Percentiles rank a stretch among this genome's conserved stretches.
Evolutionary conservation across 2,888 invertebrate species (phyloP).

Genomic region (Eristalinus aeneus): DNA sequence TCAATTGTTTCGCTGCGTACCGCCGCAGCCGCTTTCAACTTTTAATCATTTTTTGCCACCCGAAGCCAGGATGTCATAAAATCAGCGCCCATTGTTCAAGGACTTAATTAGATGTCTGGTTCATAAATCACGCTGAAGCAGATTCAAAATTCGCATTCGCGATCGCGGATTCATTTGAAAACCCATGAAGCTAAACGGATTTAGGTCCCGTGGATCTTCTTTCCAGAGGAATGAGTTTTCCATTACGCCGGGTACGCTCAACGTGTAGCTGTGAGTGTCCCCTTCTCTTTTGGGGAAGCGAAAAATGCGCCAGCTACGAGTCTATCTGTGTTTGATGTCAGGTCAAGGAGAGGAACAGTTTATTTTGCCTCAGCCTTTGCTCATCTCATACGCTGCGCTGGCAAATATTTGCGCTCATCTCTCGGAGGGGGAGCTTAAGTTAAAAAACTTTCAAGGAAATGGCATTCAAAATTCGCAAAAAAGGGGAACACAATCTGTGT

Average conservation of each 20-base stretch:
- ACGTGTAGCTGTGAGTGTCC: neutral
- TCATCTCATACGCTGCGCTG: neutral
- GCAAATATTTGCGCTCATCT: conserved; percentile 42
- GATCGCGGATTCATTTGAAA: neutral
- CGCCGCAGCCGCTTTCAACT: neutral
- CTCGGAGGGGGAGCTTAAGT: conserved; percentile 5
- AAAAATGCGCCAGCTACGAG: neutral
- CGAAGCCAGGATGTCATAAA: neutral
- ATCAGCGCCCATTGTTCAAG: neutral
- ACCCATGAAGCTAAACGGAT: neutral
- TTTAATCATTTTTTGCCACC: neutral
- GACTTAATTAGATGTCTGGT: conserved; percentile 3
- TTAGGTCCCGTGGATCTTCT: neutral
- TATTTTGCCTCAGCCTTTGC: neutral
- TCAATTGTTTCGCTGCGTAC: neutral
- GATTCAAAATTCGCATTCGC: neutral
- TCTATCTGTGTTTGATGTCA: conserved; percentile 9
- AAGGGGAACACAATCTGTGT: neutral
- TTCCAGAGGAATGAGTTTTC: neutral
- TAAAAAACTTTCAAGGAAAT: conserved; percentile 13
- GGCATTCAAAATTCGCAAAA: conserved; percentile 20
- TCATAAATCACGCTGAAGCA: neutral
- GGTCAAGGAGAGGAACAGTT: conserved; percentile 32
- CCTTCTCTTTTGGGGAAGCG: neutral
- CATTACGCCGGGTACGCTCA: neutral